Evolutionary conservation across 2,113 vertebrate species (phyloP).

Genomic region (Mustela lutreola): DNA sequence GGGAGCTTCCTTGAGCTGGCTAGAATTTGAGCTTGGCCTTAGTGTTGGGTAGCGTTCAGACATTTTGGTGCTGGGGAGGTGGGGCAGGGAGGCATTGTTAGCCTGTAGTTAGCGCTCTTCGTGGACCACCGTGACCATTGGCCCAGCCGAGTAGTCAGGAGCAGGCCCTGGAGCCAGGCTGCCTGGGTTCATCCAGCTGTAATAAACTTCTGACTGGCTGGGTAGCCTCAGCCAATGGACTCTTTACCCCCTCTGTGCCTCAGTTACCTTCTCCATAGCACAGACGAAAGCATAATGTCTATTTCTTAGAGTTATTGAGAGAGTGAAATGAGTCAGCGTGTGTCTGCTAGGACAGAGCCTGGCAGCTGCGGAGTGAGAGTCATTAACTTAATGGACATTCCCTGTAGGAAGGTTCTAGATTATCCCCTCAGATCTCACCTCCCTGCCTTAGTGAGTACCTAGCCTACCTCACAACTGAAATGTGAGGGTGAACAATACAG

Average conservation of each 20-base stretch:
- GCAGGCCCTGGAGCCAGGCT: not conserved
- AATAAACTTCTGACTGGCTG: not conserved
- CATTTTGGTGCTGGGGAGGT: not conserved
- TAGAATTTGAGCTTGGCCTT: not conserved
- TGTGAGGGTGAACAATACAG: not conserved
- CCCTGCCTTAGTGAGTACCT: not conserved
- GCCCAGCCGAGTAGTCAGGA: not conserved
- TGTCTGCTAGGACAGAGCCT: not conserved
- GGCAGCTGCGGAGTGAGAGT: not conserved
- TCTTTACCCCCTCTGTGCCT: not conserved
- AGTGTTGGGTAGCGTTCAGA: not conserved
- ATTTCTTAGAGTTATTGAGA: not conserved
- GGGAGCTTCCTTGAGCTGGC: not conserved
- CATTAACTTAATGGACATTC: not conserved
- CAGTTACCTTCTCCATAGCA: slow-evolving; percentile 29
- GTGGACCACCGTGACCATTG: fast-evolving
- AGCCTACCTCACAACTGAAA: not conserved
- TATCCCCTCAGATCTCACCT: not conserved
- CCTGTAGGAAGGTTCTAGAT: not conserved
- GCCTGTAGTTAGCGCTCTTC: not conserved
- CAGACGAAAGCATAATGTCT: not conserved
- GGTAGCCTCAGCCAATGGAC: not conserved
- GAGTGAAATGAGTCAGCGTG: not conserved
- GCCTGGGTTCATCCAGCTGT: not conserved
- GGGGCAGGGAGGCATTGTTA: not conserved